Base-by-base conservation (phyloP, 2,797 vertebrate genomes). In the Gambelia wislizenii region DNA sequence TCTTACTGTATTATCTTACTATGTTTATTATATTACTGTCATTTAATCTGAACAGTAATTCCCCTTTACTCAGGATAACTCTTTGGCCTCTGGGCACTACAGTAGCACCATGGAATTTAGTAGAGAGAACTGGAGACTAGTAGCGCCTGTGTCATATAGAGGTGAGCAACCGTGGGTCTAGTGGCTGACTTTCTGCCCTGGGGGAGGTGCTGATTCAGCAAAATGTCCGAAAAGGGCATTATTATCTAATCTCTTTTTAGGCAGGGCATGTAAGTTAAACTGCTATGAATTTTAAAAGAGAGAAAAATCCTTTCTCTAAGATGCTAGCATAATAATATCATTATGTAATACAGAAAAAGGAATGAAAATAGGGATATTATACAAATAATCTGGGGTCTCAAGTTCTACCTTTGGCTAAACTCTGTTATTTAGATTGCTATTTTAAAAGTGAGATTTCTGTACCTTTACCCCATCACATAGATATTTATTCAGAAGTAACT, bases 361-460 rank as follows among this genome's bases (percentile, higher is more conserved):
- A 77, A 59, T 82, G 54, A 91, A 72, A 92, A 86, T 67, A 91
- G 85, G 44, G 0, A 0, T 64, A 89, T 83, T 69, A n/a, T 22
- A 86, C 36, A 87, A 79, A 79, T 79, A 84, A 90, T 69, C 75
- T 86, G 86, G 89, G 70, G 39, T 91, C 54, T 22, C 30, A 52
- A 20, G 2, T 89, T 12, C 9, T 78, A 91, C 56, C 89, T 44
- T 20, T 44, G 42, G 20, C 22, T 75, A 75, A 44, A 70, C 33
- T 8, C 74, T 75, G 30, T 44, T 42, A 42, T 27, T 75, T 70
- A 90, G 93, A 93, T 92, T 92, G 86, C 90, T 80, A 87, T n/a
- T 4, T 84, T 94, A 85, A 77, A 87, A 82, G 39, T 39, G 27
- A 72, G 49, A 82, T 83, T 85, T 10, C 8, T 3, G 0, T 44